These are phyloP conservation scores for Caerostris darwini DNA, from an alignment of 1,140 invertebrate genomes.

Conservation along the genomic window DNA sequence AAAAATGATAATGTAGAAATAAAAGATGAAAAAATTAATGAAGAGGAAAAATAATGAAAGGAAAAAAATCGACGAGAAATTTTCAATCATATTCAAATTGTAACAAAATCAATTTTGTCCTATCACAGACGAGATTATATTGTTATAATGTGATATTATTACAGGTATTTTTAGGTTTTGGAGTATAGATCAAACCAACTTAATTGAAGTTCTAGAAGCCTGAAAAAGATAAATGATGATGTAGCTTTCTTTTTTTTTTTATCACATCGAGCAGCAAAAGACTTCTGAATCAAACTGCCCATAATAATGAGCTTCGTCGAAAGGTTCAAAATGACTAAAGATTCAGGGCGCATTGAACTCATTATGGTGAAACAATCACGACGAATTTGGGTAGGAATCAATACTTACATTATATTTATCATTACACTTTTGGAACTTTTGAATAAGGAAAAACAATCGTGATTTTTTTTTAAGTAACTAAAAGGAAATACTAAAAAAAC, in stretches of 20 bases:
- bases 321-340: background rate
- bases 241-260: background rate
- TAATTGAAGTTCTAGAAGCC: background rate
- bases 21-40: no score
- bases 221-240: background rate
- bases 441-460: no score
- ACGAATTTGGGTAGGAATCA: background rate
- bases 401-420: no score
- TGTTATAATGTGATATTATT: background rate
- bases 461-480: no score
- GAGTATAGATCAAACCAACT: background rate
- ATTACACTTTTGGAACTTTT: background rate
- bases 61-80: no score
- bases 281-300: background rate
- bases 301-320: background rate
- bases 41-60: no score
- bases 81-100: no score
- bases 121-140: background rate
- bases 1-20: no score
- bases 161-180: background rate
- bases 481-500: no score
- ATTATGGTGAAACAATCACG: background rate
- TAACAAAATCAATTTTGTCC: no score
- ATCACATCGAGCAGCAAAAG: background rate
- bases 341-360: slow-evolving; percentile 18